Evolutionary conservation across 2,888 invertebrate genomes (phyloP), one percentile per base, ranked within the genome.

Genomic region (Xestia ashworthii): DNA sequence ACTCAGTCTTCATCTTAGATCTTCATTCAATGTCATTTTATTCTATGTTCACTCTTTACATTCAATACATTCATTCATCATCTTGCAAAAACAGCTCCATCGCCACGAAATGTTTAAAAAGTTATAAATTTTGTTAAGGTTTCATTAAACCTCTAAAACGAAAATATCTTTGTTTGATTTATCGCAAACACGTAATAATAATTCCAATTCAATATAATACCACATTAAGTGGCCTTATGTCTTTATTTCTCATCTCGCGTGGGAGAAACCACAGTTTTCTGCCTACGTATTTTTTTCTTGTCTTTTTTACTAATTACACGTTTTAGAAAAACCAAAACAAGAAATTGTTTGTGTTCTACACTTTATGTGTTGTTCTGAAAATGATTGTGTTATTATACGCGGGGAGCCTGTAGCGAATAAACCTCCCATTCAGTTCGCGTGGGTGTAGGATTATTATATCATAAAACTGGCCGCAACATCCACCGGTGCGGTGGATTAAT

Each of bases 361-460:
- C 60, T 50, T 70, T 22, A 66, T 66, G 48, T 50, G 58, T 53
- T 66, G 16, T 70, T 82, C 41, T 41, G 32, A 64, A 73, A 74
- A 70, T 71, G 16, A 22, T 50, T 78, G 11, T 66, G 70, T 19
- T 67, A 46, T 73, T 73, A 25, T 74, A 69, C 64, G 19, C 53
- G 11, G 65, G 58, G 25, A 74, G 71, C 64, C 67, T 55, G 67
- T 68, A 71, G 80, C 66, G 41, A 68, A 72, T 73, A 72, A 74
- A 75, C 46, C 81, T 55, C 58, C 71, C 68, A 73, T 76, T 58
- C 64, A 22, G 8, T 68, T 48, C 41, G 76, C 60, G 73, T 84
- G 73, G 83, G 73, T 50, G 71, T 84, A 68, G 38, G 58, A 83
- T 84, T 84, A 80, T 80, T 73, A 64, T 80, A 60, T 76, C 70